Conservation (phyloP, 2,888 invertebrate genomes). For the Xestia ashworthii region DNA sequence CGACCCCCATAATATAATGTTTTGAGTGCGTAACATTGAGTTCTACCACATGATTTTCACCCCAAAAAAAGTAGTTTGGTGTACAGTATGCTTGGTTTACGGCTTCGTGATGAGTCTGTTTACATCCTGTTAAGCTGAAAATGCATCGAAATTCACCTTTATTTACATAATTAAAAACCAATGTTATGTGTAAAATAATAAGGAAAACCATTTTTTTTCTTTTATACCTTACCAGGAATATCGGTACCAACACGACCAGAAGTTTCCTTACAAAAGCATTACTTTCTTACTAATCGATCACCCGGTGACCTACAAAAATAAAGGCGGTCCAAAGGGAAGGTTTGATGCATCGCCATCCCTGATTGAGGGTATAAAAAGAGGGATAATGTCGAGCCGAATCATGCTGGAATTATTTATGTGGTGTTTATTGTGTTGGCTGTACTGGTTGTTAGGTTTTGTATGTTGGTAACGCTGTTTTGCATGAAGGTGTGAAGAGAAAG, state of each 20-base stretch:
- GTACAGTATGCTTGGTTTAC: too few species aligned
- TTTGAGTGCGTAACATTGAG: too few species aligned
- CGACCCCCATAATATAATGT: too few species aligned
- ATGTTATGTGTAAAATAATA: not conserved
- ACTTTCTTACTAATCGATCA: conserved; percentile 52
- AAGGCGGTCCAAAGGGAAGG: conserved; percentile 25
- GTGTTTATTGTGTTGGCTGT: conserved; percentile 30
- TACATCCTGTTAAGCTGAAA: too few species aligned
- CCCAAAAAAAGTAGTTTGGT: too few species aligned
- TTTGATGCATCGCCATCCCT: conserved; percentile 58
- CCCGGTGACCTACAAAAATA: conserved; percentile 49
- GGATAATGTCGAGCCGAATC: conserved; percentile 49
- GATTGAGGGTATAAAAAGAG: conserved; percentile 53
- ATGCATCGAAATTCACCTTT: too few species aligned
- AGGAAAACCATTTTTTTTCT: not conserved
- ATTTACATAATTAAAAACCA: too few species aligned
- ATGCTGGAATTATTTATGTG: conserved; percentile 53
- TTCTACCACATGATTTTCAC: too few species aligned
- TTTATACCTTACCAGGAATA: not conserved
- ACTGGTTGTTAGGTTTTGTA: conserved; percentile 12
- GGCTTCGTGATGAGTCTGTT: too few species aligned
- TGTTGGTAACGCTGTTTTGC: conserved; percentile 22
- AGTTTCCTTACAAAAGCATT: conserved; percentile 18
- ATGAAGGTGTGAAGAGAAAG: conserved; percentile 3
- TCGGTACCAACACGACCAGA: not conserved